phyloP scores from a whole-genome alignment of 2,888 invertebrate species.

The Leptopterna dolabrata region DNA sequence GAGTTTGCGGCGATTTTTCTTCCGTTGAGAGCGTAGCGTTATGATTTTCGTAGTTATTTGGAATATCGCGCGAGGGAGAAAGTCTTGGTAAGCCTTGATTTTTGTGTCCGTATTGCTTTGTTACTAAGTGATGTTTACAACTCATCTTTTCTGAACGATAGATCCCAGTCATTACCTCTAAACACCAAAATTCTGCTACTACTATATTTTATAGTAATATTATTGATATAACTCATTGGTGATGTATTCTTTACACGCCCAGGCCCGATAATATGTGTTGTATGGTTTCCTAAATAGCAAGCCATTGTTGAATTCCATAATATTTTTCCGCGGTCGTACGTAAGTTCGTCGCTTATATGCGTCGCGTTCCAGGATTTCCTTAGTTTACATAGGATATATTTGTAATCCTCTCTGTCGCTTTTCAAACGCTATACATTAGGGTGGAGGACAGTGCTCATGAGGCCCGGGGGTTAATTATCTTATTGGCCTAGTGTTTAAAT shows the following conservation, averaged over 20 bases:
- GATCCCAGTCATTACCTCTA: background rate
- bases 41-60: background rate
- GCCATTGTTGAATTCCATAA: background rate
- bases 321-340: background rate
- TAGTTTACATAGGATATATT: background rate
- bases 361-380: too few species aligned
- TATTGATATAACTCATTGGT: too few species aligned
- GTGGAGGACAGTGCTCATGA: background rate
- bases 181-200: background rate
- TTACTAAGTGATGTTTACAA: background rate
- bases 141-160: background rate
- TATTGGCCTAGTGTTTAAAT: constrained; percentile 39
- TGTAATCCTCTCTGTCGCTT: background rate
- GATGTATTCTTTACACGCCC: too few species aligned
- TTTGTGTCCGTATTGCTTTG: background rate
- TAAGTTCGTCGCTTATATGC: background rate
- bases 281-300: background rate
- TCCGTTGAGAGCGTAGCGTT: background rate
- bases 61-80: background rate
- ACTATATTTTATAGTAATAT: background rate
- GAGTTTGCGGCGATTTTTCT: background rate
- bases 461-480: constrained; percentile 34
- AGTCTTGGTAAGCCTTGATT: background rate
- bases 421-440: background rate
- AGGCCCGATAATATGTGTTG: background rate